Evolutionary conservation across 2,888 invertebrate species (phyloP).

Genomic region (Andrena hattorfiana): DNA sequence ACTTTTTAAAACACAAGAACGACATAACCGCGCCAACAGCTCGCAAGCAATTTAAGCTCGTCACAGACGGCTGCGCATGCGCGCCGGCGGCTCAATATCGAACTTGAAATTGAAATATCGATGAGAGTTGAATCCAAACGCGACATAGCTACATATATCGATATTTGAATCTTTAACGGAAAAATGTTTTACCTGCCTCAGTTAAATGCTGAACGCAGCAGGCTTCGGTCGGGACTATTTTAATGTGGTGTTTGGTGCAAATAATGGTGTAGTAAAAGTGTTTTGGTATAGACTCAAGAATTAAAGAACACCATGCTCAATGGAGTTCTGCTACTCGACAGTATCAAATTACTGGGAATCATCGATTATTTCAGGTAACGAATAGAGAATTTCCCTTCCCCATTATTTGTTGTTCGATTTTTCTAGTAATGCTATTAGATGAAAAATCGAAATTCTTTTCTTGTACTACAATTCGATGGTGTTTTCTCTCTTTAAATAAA

Average conservation of each 20-base stretch:
- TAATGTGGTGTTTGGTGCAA: not conserved
- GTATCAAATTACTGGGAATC: not conserved
- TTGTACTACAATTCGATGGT: no score
- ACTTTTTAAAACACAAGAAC: not conserved
- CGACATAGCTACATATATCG: not conserved
- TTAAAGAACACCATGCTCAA: no score
- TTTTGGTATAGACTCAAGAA: not conserved
- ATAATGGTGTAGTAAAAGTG: not conserved
- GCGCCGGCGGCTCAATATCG: not conserved
- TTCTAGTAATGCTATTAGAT: not conserved
- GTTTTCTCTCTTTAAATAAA: no score
- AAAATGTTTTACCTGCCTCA: not conserved
- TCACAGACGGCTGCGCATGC: not conserved
- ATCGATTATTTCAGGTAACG: slow-evolving; percentile 6
- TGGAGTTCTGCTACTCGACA: not conserved
- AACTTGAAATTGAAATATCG: slow-evolving; percentile 38
- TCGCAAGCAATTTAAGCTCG: not conserved
- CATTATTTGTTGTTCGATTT: no score
- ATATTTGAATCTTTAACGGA: slow-evolving; percentile 3
- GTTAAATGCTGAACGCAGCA: not conserved
- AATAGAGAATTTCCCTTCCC: not conserved
- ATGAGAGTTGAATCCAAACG: not conserved
- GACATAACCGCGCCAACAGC: not conserved
- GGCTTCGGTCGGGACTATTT: no score
- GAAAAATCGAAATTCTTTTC: not conserved